A percentile compares a stretch with the other conserved stretches of the same genome.
These are phyloP conservation scores for Augochlorella aurata DNA, from an alignment of 2,888 invertebrate species.

Conservation along the genomic window DNA sequence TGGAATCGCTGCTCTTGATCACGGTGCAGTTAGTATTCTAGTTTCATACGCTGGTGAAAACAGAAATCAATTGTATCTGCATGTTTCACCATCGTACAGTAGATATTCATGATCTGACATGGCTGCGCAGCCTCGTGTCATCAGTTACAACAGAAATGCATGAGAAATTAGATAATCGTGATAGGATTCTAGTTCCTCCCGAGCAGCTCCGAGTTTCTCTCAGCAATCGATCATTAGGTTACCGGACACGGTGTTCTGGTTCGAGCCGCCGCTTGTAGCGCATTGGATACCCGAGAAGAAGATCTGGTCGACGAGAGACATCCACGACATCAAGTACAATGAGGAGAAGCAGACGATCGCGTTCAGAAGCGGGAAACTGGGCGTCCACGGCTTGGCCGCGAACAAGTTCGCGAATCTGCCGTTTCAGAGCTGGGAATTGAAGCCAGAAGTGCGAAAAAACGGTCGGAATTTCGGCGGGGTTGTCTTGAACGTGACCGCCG, in stretches of 20 bases:
- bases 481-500: constrained; percentile 83
- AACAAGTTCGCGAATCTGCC: constrained; percentile 91
- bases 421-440: constrained; percentile 93
- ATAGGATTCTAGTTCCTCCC: neutral
- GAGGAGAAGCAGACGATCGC: constrained; percentile 91
- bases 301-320: constrained; percentile 88
- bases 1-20: constrained; percentile 88
- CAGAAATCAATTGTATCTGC: too few relatives aligned
- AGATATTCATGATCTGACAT: too few relatives aligned
- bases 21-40: constrained; percentile 86
- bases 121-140: too few relatives aligned
- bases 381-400: constrained; percentile 86
- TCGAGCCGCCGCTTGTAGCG: constrained; percentile 89
- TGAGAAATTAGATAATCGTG: too few relatives aligned
- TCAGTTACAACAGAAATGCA: too few relatives aligned
- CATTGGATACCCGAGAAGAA: constrained; percentile 86
- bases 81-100: too few relatives aligned
- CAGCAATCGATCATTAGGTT: constrained; percentile 74
- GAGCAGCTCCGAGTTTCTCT: neutral
- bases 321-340: constrained; percentile 91
- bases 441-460: constrained; percentile 85
- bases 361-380: constrained; percentile 89
- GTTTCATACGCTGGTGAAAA: too few relatives aligned
- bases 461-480: constrained; percentile 73
- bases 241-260: constrained; percentile 89